Evolutionary conservation across 1,140 invertebrate genomes (phyloP).

Genomic region (Heliothis subflexa): DNA sequence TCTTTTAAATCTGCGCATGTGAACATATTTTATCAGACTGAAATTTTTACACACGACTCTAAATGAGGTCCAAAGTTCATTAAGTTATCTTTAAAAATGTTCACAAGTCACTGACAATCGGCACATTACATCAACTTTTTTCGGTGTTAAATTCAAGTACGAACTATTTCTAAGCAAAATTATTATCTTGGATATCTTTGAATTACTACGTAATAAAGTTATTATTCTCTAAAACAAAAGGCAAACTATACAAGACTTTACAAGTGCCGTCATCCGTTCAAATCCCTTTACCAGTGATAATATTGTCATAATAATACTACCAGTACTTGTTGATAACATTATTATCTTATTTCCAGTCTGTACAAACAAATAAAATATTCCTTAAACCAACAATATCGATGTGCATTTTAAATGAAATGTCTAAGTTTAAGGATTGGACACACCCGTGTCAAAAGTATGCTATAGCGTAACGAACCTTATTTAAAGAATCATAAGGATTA

Average conservation of each 20-base stretch:
- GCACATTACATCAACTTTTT: too few species aligned
- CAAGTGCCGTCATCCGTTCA: constrained; percentile 17
- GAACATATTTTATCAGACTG: too few species aligned
- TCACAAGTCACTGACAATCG: too few species aligned
- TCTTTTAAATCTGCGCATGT: too few species aligned
- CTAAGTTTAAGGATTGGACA: neutral
- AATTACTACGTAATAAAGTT: neutral
- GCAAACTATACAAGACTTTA: neutral
- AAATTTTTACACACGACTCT: too few species aligned
- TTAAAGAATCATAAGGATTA: too few species aligned
- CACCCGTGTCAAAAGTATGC: neutral
- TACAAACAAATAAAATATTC: constrained; percentile 4
- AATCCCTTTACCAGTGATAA: constrained; percentile 27
- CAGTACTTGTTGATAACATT: constrained; percentile 88
- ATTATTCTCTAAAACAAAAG: neutral
- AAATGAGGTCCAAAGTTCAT: too few species aligned
- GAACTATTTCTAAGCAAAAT: neutral
- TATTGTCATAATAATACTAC: neutral
- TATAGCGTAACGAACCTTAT: too few species aligned
- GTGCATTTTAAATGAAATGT: neutral
- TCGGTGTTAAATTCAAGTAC: too few species aligned
- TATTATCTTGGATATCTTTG: neutral
- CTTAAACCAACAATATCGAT: neutral
- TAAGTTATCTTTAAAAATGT: too few species aligned
- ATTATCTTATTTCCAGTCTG: constrained; percentile 12